phyloP scores from a whole-genome alignment of 2,113 vertebrate species.

The Macrotis lagotis region DNA sequence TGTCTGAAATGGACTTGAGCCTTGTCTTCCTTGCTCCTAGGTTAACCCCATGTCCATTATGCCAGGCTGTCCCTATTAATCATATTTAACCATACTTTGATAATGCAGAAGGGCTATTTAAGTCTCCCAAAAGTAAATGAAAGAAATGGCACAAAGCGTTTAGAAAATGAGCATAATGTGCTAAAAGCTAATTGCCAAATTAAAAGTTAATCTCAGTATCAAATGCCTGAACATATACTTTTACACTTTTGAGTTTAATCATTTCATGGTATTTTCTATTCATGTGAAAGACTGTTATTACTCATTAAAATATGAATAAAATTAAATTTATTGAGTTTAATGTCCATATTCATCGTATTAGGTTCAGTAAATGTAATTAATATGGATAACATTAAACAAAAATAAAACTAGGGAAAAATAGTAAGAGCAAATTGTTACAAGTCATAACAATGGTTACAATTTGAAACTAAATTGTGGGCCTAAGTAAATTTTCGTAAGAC shows the following conservation, averaged over 20 bases:
- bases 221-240: conserved; percentile 3
- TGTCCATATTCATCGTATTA: conserved; percentile 40
- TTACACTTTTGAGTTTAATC: conserved; percentile 43
- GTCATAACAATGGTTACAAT: conserved; percentile 47
- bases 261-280: not conserved
- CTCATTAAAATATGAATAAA: conserved; percentile 6
- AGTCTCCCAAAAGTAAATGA: conserved; percentile 17
- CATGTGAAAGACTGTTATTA: conserved; percentile 19
- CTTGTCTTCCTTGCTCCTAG: not conserved
- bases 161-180: conserved; percentile 2
- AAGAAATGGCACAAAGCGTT: not conserved
- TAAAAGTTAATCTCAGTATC: conserved; percentile 18
- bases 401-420: conserved; percentile 32
- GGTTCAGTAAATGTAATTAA: conserved; percentile 31
- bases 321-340: conserved; percentile 42
- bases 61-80: not conserved
- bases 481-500: not conserved
- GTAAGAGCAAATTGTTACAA: conserved; percentile 53
- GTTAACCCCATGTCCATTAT: not conserved
- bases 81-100: conserved; percentile 1
- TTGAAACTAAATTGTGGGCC: conserved; percentile 11
- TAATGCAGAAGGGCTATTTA: conserved; percentile 13
- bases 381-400: conserved; percentile 40
- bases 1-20: not conserved
- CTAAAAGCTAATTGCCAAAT: conserved; percentile 21